Base-by-base conservation (phyloP, 2,888 invertebrate genomes). In the Lepidonotus clava region DNA sequence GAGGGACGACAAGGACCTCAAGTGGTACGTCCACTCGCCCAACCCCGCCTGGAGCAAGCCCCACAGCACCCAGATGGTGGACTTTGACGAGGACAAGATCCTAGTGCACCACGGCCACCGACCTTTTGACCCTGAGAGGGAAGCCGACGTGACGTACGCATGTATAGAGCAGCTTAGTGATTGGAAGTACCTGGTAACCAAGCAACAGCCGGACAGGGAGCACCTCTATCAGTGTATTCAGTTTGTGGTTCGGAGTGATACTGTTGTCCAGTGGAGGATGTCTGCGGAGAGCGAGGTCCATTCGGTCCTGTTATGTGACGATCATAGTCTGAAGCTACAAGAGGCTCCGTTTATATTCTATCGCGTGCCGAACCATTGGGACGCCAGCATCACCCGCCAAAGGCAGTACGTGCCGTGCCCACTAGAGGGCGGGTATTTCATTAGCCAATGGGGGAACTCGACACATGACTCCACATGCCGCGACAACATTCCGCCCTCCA, bases 241-340 rank as follows among this genome's bases (percentile, higher is more conserved):
- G 51, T 80, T 80, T 28, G 46, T 80, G 14, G 46, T 80, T 11
- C 41, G 80, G 1, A 80, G 80, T n/a, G 80, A 80, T 41, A 80
- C 80, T 4, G 80, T 80, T 1, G 80, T 80, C 0, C 80, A 80
- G 28, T 80, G 80, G 80, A 18, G 28, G 6, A 18, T 80, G 11
- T 80, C 80, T 6, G 80, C 80, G 18, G 80, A 80, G 80, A 80
- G 80, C 28, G 80, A 80, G 80, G 80, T 80, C 4, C 80, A 80
- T 21, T 41, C 80, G 5, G 2, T 5, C 1, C 24, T 80, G 2
- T 34, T 80, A 11, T 80, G 80, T n/a, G 80, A 80, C 34, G 80
- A 80, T n/a, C 24, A 80, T 28, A 80, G 80, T 32, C 41, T 80
- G 8, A 80, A 51, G 28, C 46, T 80, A 5, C 80, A 80, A 18